phyloP scores from a whole-genome alignment of 1,140 invertebrate species.

The Polypedilum pembai region DNA sequence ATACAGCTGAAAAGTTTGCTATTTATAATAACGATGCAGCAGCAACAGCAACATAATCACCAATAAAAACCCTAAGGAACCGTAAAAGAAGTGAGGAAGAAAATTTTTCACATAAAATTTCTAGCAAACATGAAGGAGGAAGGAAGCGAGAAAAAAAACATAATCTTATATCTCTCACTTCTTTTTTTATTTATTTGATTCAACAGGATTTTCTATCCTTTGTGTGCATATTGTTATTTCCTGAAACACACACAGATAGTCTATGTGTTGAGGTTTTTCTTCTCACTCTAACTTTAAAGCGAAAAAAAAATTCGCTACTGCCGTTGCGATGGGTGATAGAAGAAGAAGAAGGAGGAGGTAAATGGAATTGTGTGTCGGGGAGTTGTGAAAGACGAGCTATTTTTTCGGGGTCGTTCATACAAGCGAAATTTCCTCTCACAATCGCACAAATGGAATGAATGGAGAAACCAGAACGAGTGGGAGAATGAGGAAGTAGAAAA shows the following conservation, averaged over 20 bases:
- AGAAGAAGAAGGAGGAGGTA: neutral
- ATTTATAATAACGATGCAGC: too few relatives aligned
- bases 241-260: conserved; percentile 11
- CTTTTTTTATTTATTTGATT: conserved; percentile 23
- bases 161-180: conserved; percentile 21
- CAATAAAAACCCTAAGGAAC: conserved; percentile 4
- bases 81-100: neutral
- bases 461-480: neutral
- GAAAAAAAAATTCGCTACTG: too few relatives aligned
- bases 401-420: neutral
- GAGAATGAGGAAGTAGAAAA: neutral
- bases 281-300: too few relatives aligned
- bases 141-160: neutral
- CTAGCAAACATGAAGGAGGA: neutral
- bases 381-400: neutral
- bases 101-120: neutral
- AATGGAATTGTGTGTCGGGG: neutral
- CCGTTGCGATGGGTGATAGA: neutral
- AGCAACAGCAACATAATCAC: neutral
- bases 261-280: neutral
- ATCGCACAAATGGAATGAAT: neutral
- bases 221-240: conserved; percentile 21
- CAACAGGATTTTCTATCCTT: conserved; percentile 28
- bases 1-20: neutral
- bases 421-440: neutral